Evolutionary conservation across 2,888 invertebrate species (phyloP).

Genomic region (Gryllus longicercus): DNA sequence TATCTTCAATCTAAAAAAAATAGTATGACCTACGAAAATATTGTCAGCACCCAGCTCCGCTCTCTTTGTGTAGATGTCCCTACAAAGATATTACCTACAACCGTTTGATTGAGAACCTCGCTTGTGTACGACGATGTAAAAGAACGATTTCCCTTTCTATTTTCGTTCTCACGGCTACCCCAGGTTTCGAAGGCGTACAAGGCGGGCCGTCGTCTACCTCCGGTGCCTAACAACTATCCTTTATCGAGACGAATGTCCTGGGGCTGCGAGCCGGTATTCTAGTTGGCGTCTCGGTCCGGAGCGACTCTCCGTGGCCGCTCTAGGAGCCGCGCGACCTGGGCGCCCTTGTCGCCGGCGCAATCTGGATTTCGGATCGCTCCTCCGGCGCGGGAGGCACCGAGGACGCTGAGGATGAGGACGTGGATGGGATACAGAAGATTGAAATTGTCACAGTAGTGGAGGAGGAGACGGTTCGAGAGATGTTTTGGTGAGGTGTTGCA

Average conservation of each 20-base stretch:
- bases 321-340: not conserved
- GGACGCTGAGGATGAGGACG: too few species aligned
- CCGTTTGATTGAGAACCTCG: not conserved
- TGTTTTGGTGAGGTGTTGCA: too few species aligned
- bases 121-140: not conserved
- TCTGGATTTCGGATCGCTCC: not conserved
- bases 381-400: too few species aligned
- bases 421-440: too few species aligned
- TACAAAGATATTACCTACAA: too few species aligned
- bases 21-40: too few species aligned
- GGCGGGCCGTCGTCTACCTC: too few species aligned
- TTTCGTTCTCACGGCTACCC: slow-evolving; percentile 17
- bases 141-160: not conserved
- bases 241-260: slow-evolving; percentile 3
- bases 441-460: too few species aligned
- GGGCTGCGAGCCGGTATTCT: not conserved
- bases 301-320: not conserved
- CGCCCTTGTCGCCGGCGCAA: not conserved
- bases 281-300: not conserved
- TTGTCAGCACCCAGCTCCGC: too few species aligned
- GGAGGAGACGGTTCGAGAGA: too few species aligned
- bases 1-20: too few species aligned
- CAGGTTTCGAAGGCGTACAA: not conserved
- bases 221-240: not conserved
- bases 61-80: too few species aligned